Conservation (phyloP, 2,113 vertebrate species). For the Chiloscyllium plagiosum region DNA sequence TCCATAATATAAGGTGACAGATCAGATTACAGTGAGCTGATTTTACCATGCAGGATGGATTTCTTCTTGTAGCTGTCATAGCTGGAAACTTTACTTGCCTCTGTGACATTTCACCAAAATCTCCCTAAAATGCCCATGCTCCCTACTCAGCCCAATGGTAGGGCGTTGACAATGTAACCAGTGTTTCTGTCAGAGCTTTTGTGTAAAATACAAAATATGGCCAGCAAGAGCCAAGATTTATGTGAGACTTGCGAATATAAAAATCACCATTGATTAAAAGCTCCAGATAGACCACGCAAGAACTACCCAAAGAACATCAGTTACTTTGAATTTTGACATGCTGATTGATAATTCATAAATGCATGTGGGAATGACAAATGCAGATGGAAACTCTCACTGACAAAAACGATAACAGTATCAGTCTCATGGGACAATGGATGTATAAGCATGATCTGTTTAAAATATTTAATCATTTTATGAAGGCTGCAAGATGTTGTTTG, state of each 20-base stretch:
- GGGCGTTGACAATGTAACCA: constrained; percentile 96
- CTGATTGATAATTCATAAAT: constrained; percentile 99
- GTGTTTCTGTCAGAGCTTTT: constrained; percentile 85
- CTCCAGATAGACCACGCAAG: constrained; percentile 97
- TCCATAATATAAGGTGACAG: constrained; percentile 52
- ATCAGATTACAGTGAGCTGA: constrained; percentile 77
- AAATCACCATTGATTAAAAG: constrained; percentile 97
- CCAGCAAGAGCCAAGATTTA: constrained; percentile 78
- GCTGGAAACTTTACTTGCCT: constrained; percentile 51
- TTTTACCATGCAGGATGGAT: constrained; percentile 82
- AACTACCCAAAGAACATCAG: constrained; percentile 92
- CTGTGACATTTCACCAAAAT: constrained; percentile 66
- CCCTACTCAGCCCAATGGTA: constrained; percentile 82
- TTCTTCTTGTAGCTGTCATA: constrained; percentile 71
- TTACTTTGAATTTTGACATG: constrained; percentile 99
- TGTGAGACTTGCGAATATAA: constrained; percentile 84
- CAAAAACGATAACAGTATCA: constrained; percentile 99
- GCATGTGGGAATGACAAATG: constrained; percentile 96
- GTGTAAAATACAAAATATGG: constrained; percentile 87
- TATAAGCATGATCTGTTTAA: constrained; percentile 97
- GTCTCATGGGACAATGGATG: constrained; percentile 85
- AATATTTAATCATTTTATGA: constrained; percentile 99
- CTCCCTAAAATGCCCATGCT: constrained; percentile 82
- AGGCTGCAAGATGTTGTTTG: constrained; percentile 97
- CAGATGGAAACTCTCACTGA: constrained; percentile 97